Evolutionary conservation across 1,140 invertebrate genomes (phyloP).

Genomic region (Diorhabda elongata): DNA sequence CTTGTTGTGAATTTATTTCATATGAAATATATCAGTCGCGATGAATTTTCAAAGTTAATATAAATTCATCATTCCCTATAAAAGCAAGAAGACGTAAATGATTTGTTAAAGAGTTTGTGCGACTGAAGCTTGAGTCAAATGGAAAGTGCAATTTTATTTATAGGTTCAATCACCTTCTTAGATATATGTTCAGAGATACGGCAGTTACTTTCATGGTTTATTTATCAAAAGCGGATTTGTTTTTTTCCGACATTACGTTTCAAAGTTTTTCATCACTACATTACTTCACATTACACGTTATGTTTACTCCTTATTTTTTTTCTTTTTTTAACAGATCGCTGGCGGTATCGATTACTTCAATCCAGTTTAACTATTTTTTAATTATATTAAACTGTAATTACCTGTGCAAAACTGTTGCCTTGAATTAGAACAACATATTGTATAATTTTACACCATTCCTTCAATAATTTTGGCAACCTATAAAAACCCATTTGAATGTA

Average conservation of each 20-base stretch:
- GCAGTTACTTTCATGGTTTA: not conserved
- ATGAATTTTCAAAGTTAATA: not conserved
- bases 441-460: too few relatives aligned
- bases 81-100: not conserved
- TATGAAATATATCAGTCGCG: too few relatives aligned
- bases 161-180: slow-evolving; percentile 1
- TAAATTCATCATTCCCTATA: not conserved
- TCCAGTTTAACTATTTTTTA: too few relatives aligned
- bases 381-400: too few relatives aligned
- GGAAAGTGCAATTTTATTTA: slow-evolving; percentile 2
- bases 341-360: too few relatives aligned
- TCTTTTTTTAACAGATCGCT: not conserved
- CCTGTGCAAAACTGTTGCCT: too few relatives aligned
- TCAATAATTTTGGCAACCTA: too few relatives aligned
- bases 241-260: not conserved
- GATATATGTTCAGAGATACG: not conserved
- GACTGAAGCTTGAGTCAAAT: not conserved
- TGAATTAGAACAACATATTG: too few relatives aligned
- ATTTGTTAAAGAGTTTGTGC: slow-evolving; percentile 2
- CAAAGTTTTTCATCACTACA: not conserved
- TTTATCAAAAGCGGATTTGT: slow-evolving; percentile 2
- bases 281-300: not conserved
- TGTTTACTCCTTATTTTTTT: not conserved
- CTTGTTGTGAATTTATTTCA: too few relatives aligned
- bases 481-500: too few relatives aligned